Evolutionary conservation across 2,113 vertebrate genomes (phyloP), one percentile per base, ranked within the genome.

Genomic region (Anguilla japonica): DNA sequence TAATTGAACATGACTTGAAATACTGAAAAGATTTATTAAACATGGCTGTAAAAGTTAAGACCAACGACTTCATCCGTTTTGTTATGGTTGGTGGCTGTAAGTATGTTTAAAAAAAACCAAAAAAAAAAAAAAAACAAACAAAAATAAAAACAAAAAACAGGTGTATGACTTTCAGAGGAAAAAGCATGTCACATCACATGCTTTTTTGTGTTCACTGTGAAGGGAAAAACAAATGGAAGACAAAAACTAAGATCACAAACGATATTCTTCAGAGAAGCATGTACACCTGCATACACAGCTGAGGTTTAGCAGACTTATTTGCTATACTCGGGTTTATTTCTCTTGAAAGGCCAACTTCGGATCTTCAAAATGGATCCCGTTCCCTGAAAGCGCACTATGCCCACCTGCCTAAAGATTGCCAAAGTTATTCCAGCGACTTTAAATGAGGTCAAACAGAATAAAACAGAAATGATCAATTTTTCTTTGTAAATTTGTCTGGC

Each of bases 1-100:
- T 79, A 60, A 80, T 41, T 88, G 50, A 85, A 82, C 40, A 79
- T 85, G 80, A 43, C 67, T 79, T 87, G 4, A 80, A 89, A 83
- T 43, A 83, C 50, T 83, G 22, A 83, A 85, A 14, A 75, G 56
- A 60, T 50, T 57, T 41, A 82, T 39, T 5, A 46, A 50, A 57
- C 3, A 43, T 82, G 26, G 26, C 18, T 46, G 81, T 50, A 82
- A 82, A 41, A 83, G 46, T n/a, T 29, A 83, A 83, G 46, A 39
- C 82, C 82, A 83, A 34, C 34, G 34, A 50, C 14, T 67, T 50
- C 18, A 71, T 67, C 18, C 15, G 2, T 83, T 83, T 50, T 71
- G 26, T 75, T 34, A 29, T 2, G 29, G 41, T 79, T 20, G 20
- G 75, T 56, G 75, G 34, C 50, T 85, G 41, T n/a, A 22, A 81